Conservation (phyloP, 2,113 vertebrate genomes). For the Kobus ellipsiprymnus region DNA sequence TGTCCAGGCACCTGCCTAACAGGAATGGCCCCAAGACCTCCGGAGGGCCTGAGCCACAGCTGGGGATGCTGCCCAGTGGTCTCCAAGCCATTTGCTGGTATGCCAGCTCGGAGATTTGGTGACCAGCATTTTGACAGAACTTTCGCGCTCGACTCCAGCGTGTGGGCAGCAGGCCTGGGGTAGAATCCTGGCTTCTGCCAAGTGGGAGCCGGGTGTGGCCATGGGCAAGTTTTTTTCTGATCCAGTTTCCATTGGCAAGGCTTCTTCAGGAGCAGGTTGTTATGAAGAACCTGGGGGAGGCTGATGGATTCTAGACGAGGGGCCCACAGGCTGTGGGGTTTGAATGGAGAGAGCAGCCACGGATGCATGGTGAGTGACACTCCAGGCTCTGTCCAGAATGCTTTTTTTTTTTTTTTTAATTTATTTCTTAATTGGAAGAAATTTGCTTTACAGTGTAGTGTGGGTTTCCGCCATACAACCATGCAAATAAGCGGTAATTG, state of each 20-base stretch:
- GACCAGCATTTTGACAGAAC: background rate
- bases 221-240: background rate
- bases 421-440: background rate
- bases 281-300: background rate
- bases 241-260: background rate
- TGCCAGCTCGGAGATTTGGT: background rate
- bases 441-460: background rate
- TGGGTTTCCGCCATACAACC: background rate
- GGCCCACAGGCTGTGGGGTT: background rate
- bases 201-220: background rate
- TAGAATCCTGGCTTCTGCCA: background rate
- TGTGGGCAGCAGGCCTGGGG: background rate
- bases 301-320: background rate
- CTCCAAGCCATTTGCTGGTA: no score
- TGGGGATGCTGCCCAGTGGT: no score
- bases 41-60: background rate
- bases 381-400: background rate
- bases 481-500: background rate
- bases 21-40: background rate
- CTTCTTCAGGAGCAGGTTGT: background rate
- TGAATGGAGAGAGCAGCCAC: background rate
- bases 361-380: accelerated
- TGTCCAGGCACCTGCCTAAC: no score
- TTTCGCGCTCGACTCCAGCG: accelerated
- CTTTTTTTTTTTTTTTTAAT: background rate